Percentiles rank a stretch among this genome's conserved stretches.
Conservation (phyloP, 2,797 vertebrate species). For the Sebastolobus alascanus region DNA sequence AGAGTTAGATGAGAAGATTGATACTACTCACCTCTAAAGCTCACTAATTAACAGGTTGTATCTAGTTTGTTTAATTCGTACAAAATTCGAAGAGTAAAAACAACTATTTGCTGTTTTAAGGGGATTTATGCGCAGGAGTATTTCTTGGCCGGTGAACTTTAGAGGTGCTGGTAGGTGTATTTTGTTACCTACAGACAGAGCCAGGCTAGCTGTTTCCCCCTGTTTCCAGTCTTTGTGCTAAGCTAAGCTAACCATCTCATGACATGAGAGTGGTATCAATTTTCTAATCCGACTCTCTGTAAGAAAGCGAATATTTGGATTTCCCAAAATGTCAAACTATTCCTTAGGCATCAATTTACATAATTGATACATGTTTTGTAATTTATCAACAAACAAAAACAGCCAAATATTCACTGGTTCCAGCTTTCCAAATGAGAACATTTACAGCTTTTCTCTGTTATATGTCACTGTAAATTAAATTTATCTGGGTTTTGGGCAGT, state of each 20-base stretch:
- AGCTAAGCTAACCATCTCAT: background rate
- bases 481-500: background rate
- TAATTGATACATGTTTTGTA: background rate
- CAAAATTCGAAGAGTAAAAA: slow-evolving; percentile 7
- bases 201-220: background rate
- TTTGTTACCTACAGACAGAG: slow-evolving; percentile 8
- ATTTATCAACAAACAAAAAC: slow-evolving; percentile 1
- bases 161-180: background rate
- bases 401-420: background rate
- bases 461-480: background rate
- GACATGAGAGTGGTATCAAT: slow-evolving; percentile 11
- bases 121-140: background rate
- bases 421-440: background rate
- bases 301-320: rapidly evolving
- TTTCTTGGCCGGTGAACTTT: background rate
- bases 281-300: slow-evolving; percentile 9
- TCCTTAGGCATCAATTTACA: background rate
- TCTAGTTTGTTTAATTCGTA: slow-evolving; percentile 8
- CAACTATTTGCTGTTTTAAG: slow-evolving; percentile 4
- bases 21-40: background rate
- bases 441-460: background rate
- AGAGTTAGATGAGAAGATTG: background rate
- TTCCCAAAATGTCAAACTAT: background rate
- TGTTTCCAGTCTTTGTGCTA: slow-evolving; percentile 27
- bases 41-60: slow-evolving; percentile 9